Percentiles rank a stretch among this genome's conserved stretches.
Evolutionary conservation across 2,113 vertebrate species (phyloP).

Genomic region (Dermatemys mawii): DNA sequence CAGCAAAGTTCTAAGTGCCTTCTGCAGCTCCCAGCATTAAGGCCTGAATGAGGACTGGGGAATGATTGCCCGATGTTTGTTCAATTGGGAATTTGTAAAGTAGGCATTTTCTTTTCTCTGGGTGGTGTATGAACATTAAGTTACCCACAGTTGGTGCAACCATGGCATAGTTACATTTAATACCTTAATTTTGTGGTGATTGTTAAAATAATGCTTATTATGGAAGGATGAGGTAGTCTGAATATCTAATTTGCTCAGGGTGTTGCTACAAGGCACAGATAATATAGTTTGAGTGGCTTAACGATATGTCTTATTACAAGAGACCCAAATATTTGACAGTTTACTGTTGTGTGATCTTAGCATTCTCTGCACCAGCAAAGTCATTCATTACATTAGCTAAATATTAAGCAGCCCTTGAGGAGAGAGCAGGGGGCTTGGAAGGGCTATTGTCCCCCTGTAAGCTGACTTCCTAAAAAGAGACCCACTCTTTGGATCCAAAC

Average conservation of each 20-base stretch:
- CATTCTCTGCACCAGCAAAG: neutral
- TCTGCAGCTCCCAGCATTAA: no score
- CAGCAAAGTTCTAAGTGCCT: no score
- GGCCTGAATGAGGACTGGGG: neutral
- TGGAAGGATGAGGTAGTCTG: neutral
- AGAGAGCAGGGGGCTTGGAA: neutral
- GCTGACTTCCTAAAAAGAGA: neutral
- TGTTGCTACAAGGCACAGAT: fast-evolving
- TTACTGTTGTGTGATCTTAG: neutral
- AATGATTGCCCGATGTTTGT: neutral
- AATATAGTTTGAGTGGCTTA: neutral
- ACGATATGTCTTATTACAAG: neutral
- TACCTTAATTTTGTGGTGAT: neutral
- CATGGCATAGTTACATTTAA: no score
- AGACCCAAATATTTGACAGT: fast-evolving
- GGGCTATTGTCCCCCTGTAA: neutral
- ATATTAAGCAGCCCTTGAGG: neutral
- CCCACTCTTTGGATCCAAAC: neutral
- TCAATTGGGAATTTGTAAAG: no score
- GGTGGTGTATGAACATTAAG: no score
- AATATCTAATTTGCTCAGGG: neutral
- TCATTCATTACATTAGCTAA: neutral
- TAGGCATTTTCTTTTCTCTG: no score
- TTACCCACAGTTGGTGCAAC: no score
- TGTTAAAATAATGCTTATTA: neutral